phyloP scores from a whole-genome alignment of 2,888 invertebrate genomes.

The Argyra leucocephala region DNA sequence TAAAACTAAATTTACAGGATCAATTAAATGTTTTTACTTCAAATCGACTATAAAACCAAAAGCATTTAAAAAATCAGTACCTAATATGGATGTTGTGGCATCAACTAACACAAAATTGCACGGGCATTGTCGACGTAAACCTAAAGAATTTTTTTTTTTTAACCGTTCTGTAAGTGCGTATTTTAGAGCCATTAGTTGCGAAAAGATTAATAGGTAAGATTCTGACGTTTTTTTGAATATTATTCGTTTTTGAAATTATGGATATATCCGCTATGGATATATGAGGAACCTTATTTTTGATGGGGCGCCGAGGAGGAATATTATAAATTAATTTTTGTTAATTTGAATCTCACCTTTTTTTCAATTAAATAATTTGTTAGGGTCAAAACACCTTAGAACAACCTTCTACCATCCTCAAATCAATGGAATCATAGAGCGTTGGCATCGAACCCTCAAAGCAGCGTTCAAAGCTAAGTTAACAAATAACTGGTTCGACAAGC shows the following conservation, averaged over 20 bases:
- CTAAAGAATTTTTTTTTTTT: background rate
- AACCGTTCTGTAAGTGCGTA: background rate
- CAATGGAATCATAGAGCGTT: constrained; percentile 13
- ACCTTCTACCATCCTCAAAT: background rate
- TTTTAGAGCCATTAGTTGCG: background rate
- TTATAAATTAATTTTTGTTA: too few relatives aligned
- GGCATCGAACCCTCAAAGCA: constrained; percentile 13
- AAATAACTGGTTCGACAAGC: background rate
- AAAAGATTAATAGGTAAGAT: background rate
- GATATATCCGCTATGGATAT: too few relatives aligned
- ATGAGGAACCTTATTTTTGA: too few relatives aligned
- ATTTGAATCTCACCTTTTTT: too few relatives aligned
- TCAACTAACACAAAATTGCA: background rate
- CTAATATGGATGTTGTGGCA: background rate
- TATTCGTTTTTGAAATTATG: too few relatives aligned
- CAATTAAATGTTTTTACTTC: background rate
- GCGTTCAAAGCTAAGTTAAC: background rate
- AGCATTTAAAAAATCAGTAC: background rate
- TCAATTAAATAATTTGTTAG: constrained; percentile 20
- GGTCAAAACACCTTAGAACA: constrained; percentile 26
- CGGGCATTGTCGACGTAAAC: background rate
- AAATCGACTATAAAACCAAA: background rate
- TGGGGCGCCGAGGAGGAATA: too few relatives aligned
- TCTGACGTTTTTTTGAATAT: too few relatives aligned
- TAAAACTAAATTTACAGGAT: background rate